A percentile compares a stretch with the other conserved stretches of the same genome.
These are phyloP conservation scores for Hycleus cichorii DNA, from an alignment of 1,140 invertebrate genomes.

Conservation along the genomic window DNA sequence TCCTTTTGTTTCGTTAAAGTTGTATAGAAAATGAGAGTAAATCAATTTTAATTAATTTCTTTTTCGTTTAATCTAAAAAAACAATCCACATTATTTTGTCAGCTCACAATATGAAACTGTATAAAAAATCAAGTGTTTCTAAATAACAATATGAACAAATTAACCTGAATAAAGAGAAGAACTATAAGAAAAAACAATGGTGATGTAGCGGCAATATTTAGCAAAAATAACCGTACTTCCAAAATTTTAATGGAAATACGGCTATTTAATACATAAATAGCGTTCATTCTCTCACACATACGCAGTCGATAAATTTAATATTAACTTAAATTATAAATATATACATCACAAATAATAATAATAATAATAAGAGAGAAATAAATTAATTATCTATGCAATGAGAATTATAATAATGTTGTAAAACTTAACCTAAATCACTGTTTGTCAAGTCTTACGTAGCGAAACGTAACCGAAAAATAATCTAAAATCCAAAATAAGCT, in stretches of 20 bases:
- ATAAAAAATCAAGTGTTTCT: conserved; percentile 11
- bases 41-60: background rate
- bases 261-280: background rate
- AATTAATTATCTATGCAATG: conserved; percentile 31
- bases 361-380: conserved; percentile 22
- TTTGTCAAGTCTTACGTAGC: conserved; percentile 34
- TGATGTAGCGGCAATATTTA: conserved; percentile 4
- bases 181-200: background rate
- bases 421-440: conserved; percentile 39
- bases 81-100: conserved; percentile 15
- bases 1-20: too few relatives aligned
- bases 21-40: conserved; percentile 5
- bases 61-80: background rate
- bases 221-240: background rate
- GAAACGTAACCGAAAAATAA: conserved; percentile 22
- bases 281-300: conserved; percentile 28
- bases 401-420: conserved; percentile 18
- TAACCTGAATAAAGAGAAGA: background rate
- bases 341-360: conserved; percentile 33
- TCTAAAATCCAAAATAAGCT: conserved; percentile 16
- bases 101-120: conserved; percentile 17
- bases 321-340: conserved; percentile 29
- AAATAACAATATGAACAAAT: conserved; percentile 11
- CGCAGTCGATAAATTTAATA: conserved; percentile 21
- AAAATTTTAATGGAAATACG: background rate